Base-by-base conservation (phyloP, 2,888 invertebrate species). In the Agrochola lychnidis region DNA sequence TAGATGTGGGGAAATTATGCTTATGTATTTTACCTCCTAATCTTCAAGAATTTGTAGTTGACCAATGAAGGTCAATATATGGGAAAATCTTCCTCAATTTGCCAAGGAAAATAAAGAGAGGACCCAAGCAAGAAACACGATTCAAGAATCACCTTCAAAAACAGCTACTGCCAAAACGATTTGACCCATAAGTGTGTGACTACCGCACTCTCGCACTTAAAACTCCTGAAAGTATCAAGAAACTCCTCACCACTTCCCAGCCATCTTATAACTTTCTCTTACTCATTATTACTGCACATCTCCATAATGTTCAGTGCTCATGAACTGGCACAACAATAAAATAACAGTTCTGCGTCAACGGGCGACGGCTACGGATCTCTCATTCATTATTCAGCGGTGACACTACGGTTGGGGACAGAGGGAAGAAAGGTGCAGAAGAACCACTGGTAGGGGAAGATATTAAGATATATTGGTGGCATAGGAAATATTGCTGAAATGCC, bases 261-360 rank as follows among this genome's bases (percentile, higher is more conserved):
- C 9, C 14, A 59, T 67, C 53, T 59, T 36, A 4, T 6, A 61
- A 62, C 30, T 73, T 73, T 70, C 67, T 48, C 45, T 36, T 3
- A 7, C 51, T 80, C 64, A 74, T 72, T 56, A 81, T 70, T 64
- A 57, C 12, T 74, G 36, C 69, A 77, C 48, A 70, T 77, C 63
- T 67, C 69, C 77, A 67, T 81, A 81, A 74, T 56, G 63, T 70
- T 83, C 71, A 71, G 71, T 30, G 72, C 66, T 83, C 77, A 70
- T 83, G 75, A 81, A 81, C 66, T 76, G 66, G 36, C 71, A 68
- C 51, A 48, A 79, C 77, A 80, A 78, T 87, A 86, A 86, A 87
- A 83, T 84, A 79, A 82, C 79, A 74, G 82, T 82, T 82, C 64
- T 63, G 73, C 76, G 75, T 75, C 76, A 79, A 76, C 85, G 75